phyloP scores from a whole-genome alignment of 2,797 vertebrate genomes.

The Pygocentrus nattereri region DNA sequence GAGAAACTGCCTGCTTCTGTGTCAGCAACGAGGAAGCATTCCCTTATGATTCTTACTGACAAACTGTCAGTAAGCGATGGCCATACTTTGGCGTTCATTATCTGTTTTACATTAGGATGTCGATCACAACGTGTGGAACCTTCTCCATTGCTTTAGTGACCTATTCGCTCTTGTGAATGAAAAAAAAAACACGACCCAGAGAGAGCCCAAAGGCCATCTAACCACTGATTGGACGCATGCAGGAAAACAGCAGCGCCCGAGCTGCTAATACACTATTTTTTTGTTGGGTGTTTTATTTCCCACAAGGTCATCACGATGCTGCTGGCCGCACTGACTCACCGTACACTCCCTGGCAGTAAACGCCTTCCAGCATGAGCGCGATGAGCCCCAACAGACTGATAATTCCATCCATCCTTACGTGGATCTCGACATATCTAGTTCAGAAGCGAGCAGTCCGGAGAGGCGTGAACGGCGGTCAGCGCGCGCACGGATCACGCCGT shows the following conservation, averaged over 20 bases:
- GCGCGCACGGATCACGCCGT: constrained; percentile 65
- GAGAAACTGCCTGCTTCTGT: no score
- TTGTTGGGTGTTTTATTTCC: not conserved
- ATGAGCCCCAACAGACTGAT: constrained; percentile 88
- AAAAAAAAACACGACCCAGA: not conserved
- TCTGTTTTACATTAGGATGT: not conserved
- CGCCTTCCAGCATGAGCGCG: constrained; percentile 86
- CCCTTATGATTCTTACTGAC: constrained; percentile 3
- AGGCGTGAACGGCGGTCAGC: constrained; percentile 49
- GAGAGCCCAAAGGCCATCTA: not conserved
- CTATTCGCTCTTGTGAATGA: not conserved
- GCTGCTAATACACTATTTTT: not conserved
- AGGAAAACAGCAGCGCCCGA: not conserved
- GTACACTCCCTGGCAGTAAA: constrained; percentile 91
- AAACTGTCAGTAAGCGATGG: not conserved
- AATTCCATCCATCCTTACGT: constrained; percentile 94
- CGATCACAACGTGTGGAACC: not conserved
- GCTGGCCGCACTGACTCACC: constrained; percentile 81
- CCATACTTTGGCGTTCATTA: constrained; percentile 5
- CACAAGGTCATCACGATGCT: constrained; percentile 45
- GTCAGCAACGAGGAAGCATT: not conserved
- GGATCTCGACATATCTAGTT: constrained; percentile 90
- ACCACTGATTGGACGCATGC: not conserved
- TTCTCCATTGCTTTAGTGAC: not conserved
- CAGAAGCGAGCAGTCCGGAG: constrained; percentile 75